Base-by-base conservation (phyloP, 1,140 invertebrate species). In the Contarinia nasturtii region DNA sequence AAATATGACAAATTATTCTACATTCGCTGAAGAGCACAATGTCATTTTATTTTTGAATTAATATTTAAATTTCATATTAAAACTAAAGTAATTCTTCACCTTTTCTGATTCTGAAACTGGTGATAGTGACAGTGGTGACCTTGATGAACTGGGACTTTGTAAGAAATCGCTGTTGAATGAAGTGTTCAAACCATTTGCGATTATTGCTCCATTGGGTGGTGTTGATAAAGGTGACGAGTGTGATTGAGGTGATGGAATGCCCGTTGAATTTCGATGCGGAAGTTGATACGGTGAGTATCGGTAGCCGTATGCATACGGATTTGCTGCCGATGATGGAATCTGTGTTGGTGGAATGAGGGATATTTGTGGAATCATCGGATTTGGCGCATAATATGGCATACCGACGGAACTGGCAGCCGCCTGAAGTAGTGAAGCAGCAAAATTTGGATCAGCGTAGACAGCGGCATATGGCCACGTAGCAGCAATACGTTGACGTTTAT, bases 391-490 rank as follows among this genome's bases (percentile, higher is more conserved):
- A 55, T 73, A 73, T 8, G 74, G 72, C 37, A 75, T 62, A 14
- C 74, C 73, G 17, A 74, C 72, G 18, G 71, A 73, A 38, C 71
- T 73, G n/a, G 83, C 82, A 1, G 88, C 86, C 0, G 88, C 88
- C 55, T 91, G 87, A 1, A 93, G 69, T 7, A 95, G 71, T n/a
- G 86, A 86, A 0, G 89, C 88, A 1, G 90, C 88, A 50, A 96
- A 76, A 1, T 86, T 76, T 4, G 90, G 90, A 57, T 96, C 91
- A 2, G 85, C 80, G 67, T 93, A 94, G 21, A 94, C 86, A 0
- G 86, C 82, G 0, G 83, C 80, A 61, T 94, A 92, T 0, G 93
- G 91, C 92, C 92, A 96, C 0, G 86, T 79, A 44, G 95, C 75
- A 0, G 91, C 86, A 65, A 95, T 81, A 7, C 89, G 67, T 60